Conservation (phyloP, 64 coral and sea anemone species). For the Montipora cactus region DNA sequence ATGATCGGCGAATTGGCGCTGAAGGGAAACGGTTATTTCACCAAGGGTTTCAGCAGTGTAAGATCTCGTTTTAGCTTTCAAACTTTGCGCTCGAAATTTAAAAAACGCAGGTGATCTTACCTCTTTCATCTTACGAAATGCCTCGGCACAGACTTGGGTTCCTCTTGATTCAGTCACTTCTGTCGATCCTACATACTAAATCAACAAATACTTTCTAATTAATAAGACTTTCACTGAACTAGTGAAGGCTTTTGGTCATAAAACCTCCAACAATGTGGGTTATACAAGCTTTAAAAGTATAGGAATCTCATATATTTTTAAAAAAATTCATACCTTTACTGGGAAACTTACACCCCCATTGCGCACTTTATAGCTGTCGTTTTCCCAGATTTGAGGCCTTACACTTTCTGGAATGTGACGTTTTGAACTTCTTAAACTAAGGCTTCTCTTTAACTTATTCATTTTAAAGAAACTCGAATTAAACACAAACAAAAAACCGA, state of each 20-base stretch:
- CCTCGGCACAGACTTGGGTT: slow-evolving; percentile 97
- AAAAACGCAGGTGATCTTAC: slow-evolving; percentile 32
- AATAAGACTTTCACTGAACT: slow-evolving; percentile 2
- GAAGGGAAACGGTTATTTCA: neutral
- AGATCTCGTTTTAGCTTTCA: slow-evolving; percentile 41
- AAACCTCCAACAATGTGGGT: neutral
- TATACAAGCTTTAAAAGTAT: slow-evolving; percentile 8
- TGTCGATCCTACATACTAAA: slow-evolving; percentile 89
- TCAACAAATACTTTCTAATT: neutral
- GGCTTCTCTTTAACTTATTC: slow-evolving; percentile 87
- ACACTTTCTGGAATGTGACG: slow-evolving; percentile 94
- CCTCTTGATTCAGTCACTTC: slow-evolving; percentile 96
- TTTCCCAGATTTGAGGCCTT: slow-evolving; percentile 98
- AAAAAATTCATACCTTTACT: slow-evolving; percentile 79
- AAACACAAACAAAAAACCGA: slow-evolving; percentile 33
- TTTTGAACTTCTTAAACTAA: slow-evolving; percentile 96
- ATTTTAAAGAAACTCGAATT: slow-evolving; percentile 40
- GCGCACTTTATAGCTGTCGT: slow-evolving; percentile 98
- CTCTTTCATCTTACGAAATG: slow-evolving; percentile 90
- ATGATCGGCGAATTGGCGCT: too few species aligned
- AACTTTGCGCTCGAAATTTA: neutral
- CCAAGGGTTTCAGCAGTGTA: slow-evolving; percentile 1
- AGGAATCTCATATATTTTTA: neutral
- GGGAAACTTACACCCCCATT: slow-evolving; percentile 99
- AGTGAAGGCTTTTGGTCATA: neutral